Base-by-base conservation (phyloP, 2,113 vertebrate species). In the Lathamus discolor region DNA sequence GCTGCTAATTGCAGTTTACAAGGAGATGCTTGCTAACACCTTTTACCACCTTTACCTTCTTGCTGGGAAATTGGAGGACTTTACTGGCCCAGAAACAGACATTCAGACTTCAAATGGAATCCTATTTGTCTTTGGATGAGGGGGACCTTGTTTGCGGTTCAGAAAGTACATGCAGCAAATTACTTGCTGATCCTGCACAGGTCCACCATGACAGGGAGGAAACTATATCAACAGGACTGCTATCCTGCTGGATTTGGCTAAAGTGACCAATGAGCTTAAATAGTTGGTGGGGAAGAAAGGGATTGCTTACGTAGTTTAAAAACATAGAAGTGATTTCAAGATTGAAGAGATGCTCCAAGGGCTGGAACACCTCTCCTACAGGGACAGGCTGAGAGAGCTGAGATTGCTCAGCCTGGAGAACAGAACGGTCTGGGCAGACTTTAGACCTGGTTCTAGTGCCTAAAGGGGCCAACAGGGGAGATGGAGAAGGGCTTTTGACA, bases 1-100 rank as follows among this genome's bases (percentile, higher is more conserved):
- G 83, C 80, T 98, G 96, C 94, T 96, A 97, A 97, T 95, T 97
- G 94, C 95, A 66, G 55, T 95, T 96, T 96, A 78, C 95, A 95
- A 27, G 55, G 85, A 95, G 83, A 33, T 96, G 94, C 93, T 89
- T 39, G 28, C 62, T 95, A 61, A 62, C 82, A 88, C 88, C 85
- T 74, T 95, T 91, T 90, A 68, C 72, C 92, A 95, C 92, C 94
- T 96, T 95, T 94, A 96, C 95, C 96, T 96, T 94, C 90, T 94
- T 44, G 28, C 81, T 86, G 93, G 86, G 86, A 90, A 87, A 95
- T 12, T 79, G 90, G 61, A 76, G 78, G 67, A 3, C 73, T 97
- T 97, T 97, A 97, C 94, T 93, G 90, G 88, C 95, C 86, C 82
- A 8, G 90, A 85, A 84, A 86, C 67, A 85, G 86, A 93, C 93